Evolutionary conservation across 1,140 invertebrate genomes (phyloP), one percentile per base, ranked within the genome.

Genomic region (Thaumatotibia leucotreta): DNA sequence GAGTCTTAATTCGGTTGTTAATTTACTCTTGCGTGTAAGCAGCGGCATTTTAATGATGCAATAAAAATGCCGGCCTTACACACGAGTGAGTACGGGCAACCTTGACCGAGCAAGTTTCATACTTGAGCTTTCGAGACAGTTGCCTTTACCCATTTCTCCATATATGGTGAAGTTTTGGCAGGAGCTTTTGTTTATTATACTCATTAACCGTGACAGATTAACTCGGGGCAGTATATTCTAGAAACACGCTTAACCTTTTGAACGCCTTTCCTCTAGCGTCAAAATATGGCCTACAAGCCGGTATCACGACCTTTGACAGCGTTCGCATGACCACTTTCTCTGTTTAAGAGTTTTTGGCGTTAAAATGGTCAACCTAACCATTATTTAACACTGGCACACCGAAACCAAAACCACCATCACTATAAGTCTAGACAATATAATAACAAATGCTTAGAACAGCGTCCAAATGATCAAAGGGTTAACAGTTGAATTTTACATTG

Each of bases 101-200:
- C 84, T 83, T 85, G 80, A 82, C 79, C 80, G 67, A n/a, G 65
- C 32, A 74, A 79, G 39, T 71, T 64, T 45, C 45, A 74, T 27
- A 68, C 80, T 83, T 79, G 54, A 72, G 69, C 66, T 76, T 68
- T 74, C 61, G 71, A 77, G 71, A 66, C 61, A 75, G 72, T 79
- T 75, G 65, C 64, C 75, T 79, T 80, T 68, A 76, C 73, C 73
- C 54, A 39, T 54, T 76, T 80, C 63, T 20, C 66, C 67, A 72
- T 73, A 65, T 64, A 72, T 8, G 58, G 61, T 63, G 63, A 35
- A 23, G 8, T 63, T 63, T 64, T 45, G 39, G 35, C 35, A 39
- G 10, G 10, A 39, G 39, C 39, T 45, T 45, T 45, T 8, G 8
- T 39, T 45, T 45, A 20, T 45, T 17, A n/a, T n/a, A n/a, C n/a